phyloP scores from a whole-genome alignment of 1,140 invertebrate species.

The Halesus radiatus region DNA sequence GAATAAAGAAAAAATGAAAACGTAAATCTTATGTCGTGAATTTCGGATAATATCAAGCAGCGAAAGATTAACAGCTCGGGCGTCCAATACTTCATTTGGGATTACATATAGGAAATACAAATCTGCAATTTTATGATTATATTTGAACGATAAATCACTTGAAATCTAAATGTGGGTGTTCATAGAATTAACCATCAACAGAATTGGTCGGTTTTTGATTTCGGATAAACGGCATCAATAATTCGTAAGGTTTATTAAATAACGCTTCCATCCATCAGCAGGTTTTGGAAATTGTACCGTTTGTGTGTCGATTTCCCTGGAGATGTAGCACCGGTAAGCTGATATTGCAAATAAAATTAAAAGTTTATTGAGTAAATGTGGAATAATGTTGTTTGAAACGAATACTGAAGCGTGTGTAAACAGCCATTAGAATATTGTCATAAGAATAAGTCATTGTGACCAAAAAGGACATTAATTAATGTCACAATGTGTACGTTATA shows the following conservation, averaged over 20 bases:
- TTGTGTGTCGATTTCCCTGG: too few species aligned
- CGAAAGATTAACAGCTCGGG: conserved; percentile 12
- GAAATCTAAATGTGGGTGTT: neutral
- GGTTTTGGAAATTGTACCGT: too few species aligned
- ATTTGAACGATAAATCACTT: conserved; percentile 9
- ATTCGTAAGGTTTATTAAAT: conserved; percentile 9
- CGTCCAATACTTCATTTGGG: conserved; percentile 11
- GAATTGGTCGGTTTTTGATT: conserved; percentile 11
- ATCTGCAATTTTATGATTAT: conserved; percentile 36
- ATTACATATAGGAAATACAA: conserved; percentile 21
- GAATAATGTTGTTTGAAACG: too few species aligned
- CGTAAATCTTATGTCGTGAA: neutral
- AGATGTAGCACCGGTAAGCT: too few species aligned
- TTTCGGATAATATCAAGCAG: neutral
- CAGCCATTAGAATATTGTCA: too few species aligned
- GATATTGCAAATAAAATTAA: too few species aligned
- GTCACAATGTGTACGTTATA: too few species aligned
- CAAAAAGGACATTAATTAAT: too few species aligned
- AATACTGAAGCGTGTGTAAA: too few species aligned
- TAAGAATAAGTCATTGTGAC: too few species aligned
- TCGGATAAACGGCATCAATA: conserved; percentile 11
- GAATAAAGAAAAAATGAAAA: conserved; percentile 15
- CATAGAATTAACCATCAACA: neutral
- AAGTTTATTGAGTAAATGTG: too few species aligned
- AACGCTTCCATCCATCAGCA: too few species aligned